These are phyloP conservation scores for Chrysochloris asiatica DNA, from an alignment of 2,113 vertebrate genomes.

Conservation along the genomic window DNA sequence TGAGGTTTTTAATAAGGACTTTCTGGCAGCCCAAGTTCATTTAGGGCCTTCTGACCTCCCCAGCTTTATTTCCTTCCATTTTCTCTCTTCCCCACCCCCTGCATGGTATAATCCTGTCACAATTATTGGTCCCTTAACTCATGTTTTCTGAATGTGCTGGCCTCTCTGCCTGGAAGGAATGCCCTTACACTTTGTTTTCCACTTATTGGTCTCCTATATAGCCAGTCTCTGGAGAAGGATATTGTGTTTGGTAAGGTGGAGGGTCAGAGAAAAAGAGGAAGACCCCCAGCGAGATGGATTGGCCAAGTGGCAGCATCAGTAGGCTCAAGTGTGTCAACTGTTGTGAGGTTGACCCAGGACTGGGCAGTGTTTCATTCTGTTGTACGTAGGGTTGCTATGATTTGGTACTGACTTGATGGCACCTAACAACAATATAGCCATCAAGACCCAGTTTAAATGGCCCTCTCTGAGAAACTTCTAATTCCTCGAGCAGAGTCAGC, in stretches of 20 bases:
- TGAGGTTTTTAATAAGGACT: conserved; percentile 22
- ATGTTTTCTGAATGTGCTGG: conserved; percentile 66
- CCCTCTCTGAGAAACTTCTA: conserved; percentile 58
- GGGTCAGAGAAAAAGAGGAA: too few relatives aligned
- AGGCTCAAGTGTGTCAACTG: too few relatives aligned
- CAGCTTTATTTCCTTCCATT: background rate
- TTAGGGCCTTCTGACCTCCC: background rate
- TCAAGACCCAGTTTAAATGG: conserved; percentile 56
- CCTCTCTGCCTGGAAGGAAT: conserved; percentile 43
- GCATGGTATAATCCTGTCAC: background rate
- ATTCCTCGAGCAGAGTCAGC: conserved; percentile 36
- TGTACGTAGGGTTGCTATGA: too few relatives aligned
- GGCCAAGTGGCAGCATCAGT: too few relatives aligned
- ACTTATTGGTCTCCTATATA: conserved; percentile 59
- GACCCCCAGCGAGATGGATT: too few relatives aligned
- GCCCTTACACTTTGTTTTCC: conserved; percentile 20
- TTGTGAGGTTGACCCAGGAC: too few relatives aligned
- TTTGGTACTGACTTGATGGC: too few relatives aligned
- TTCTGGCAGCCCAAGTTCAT: background rate
- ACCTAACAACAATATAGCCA: too few relatives aligned
- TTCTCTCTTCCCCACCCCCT: background rate
- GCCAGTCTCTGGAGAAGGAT: too few relatives aligned
- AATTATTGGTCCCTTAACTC: conserved; percentile 9
- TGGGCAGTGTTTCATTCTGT: too few relatives aligned
- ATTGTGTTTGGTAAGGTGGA: too few relatives aligned